phyloP scores from a whole-genome alignment of 2,888 invertebrate genomes.

The Esperia sulphurella region DNA sequence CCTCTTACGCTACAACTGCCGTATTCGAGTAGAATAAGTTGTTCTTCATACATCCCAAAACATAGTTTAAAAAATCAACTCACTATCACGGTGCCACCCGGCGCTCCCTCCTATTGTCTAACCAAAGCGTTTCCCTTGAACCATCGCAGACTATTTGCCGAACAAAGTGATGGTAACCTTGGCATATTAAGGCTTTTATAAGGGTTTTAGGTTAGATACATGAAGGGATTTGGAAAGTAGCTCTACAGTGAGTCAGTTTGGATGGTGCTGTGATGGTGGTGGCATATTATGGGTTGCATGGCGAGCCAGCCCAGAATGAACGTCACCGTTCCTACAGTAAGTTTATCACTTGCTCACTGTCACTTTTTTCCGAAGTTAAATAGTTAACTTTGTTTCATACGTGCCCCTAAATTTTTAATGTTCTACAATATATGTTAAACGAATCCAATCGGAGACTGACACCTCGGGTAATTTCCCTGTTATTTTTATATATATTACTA shows the following conservation, averaged over 20 bases:
- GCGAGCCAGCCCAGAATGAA: conserved; percentile 45
- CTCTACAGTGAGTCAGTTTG: neutral
- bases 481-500: too few species aligned
- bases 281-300: conserved; percentile 57
- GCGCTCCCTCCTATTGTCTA: conserved; percentile 44
- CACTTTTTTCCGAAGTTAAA: too few species aligned
- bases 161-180: conserved; percentile 38
- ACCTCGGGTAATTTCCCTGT: too few species aligned
- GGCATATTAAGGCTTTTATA: conserved; percentile 36
- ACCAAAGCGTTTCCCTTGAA: conserved; percentile 22
- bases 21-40: too few species aligned
- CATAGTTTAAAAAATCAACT: conserved; percentile 11
- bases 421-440: too few species aligned
- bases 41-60: too few species aligned
- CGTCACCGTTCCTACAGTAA: conserved; percentile 34
- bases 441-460: too few species aligned
- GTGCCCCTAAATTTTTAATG: too few species aligned
- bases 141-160: conserved; percentile 24
- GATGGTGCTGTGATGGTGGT: conserved; percentile 23
- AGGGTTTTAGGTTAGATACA: neutral
- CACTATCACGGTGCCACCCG: conserved; percentile 35
- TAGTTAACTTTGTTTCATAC: too few species aligned
- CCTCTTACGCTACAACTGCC: too few species aligned
- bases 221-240: neutral
- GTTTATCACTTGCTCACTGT: too few species aligned